Evolutionary conservation across 2,888 invertebrate genomes (phyloP), one percentile per base, ranked within the genome.

Genomic region (Aethes cnicana): DNA sequence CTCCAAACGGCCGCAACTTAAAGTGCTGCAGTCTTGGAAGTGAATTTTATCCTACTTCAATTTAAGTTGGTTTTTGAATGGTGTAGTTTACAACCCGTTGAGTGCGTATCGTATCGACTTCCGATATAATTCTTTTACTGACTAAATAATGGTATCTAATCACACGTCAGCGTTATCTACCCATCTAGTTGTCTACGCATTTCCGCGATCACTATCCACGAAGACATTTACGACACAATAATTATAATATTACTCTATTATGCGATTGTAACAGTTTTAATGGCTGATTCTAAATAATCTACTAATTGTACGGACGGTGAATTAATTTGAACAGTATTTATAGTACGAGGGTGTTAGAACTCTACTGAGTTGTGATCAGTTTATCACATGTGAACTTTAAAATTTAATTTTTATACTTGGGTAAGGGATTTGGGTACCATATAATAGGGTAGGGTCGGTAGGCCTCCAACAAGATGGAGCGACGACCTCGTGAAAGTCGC

Each of bases 71-170:
- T 5, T 28, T 49, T 59, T 0, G 1, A 8, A n/a, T 25, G 36
- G 6, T 1, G 1, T 2, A n/a, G 2, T 8, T 18, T 14, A 16
- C 55, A 54, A 59, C 60, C 62, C 56, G 56, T 56, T 52, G 37
- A 48, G 52, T 54, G 57, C 47, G 54, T 58, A 59, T 63, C 64
- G 58, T 58, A 62, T 68, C 53, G 17, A 48, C 72, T 70, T 74
- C 68, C 68, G 66, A 62, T 49, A 49, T 54, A 56, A 61, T 58
- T 59, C 59, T 60, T 61, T 61, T 55, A 57, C 58, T 54, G 68
- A 64, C 62, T 66, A 63, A 68, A 69, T 73, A 77, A 78, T 78
- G 73, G 69, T 64, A 63, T 68, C 63, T 68, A 73, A 74, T 70
- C 66, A 68, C 71, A 66, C 62, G 66, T 69, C 64, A 64, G 58